Evolutionary conservation across 2,888 invertebrate genomes (phyloP), one percentile per base, ranked within the genome.

Genomic region (Theretra japonica): DNA sequence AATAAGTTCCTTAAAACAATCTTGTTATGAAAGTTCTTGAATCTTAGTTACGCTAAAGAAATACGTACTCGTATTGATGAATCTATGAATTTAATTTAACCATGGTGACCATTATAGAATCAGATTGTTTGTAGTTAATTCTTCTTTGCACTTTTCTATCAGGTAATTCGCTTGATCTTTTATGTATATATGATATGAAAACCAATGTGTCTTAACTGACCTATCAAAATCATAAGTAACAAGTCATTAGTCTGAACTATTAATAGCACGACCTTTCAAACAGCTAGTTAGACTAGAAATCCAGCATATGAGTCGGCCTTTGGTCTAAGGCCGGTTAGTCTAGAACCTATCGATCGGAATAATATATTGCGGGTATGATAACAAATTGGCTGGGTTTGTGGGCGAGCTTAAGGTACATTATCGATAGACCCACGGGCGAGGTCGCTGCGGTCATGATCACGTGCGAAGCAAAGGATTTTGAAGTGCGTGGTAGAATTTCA

Each of bases 241-340:
- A 17, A 59, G 19, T 8, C 41, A 41, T 41, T 41, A 41, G 41
- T 41, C 11, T 41, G 15, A 11, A 5, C 2, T 59, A 28, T 25
- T 62, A n/a, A 33, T 3, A 62, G n/a, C 21, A 2, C 62, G 62
- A 62, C 41, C 62, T 62, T 41, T 62, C 62, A 41, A 41, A 4
- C 17, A 33, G 30, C 28, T n/a, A 33, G n/a, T n/a, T n/a, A 65
- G 23, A 48, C 48, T 41, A 41, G 21, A 65, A 23, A 48, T 17
- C 23, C 41, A 48, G 65, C 41, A 6, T n/a, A 33, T 60, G 30
- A 30, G n/a, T 17, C 48, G 65, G 23, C 65, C 65, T 65, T 65
- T 23, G 17, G 23, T 23, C 23, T 65, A 48, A 65, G 65, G 65
- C 48, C 65, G 65, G 23, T 23, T 21, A 48, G 65, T 23, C 41